These are phyloP conservation scores for Poeciliopsis turrubarensis DNA, from an alignment of 2,113 vertebrate genomes.

Conservation along the genomic window DNA sequence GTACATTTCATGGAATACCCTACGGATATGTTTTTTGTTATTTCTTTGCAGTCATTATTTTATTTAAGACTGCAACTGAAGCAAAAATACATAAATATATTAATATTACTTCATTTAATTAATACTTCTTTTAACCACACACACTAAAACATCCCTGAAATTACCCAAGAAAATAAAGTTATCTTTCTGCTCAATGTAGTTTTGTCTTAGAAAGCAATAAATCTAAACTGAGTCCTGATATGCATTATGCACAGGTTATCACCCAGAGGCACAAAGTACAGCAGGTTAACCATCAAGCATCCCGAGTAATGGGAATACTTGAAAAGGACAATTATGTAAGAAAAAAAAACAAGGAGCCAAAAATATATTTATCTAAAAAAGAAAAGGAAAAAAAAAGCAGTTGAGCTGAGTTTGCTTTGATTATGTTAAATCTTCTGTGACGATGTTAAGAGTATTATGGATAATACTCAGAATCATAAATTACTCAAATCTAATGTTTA, in stretches of 20 bases:
- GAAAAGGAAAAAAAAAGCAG: neutral
- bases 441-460: neutral
- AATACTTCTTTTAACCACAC: neutral
- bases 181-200: neutral
- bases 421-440: neutral
- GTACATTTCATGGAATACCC: neutral
- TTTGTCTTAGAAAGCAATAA: neutral
- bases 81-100: too few relatives aligned
- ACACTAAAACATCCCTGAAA: neutral
- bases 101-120: too few relatives aligned
- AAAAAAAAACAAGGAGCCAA: neutral
- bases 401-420: neutral
- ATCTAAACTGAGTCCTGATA: neutral
- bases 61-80: neutral
- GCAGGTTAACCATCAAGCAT: neutral
- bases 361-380: neutral
- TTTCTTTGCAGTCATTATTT: neutral
- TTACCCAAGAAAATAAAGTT: neutral
- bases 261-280: neutral
- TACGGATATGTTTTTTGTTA: slow-evolving; percentile 1
- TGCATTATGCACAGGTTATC: neutral
- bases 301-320: neutral
- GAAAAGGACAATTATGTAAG: neutral
- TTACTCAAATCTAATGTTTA: neutral
- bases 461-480: neutral